Evolutionary conservation across 2,113 vertebrate species (phyloP).

Genomic region (Triplophysa dalaica): DNA sequence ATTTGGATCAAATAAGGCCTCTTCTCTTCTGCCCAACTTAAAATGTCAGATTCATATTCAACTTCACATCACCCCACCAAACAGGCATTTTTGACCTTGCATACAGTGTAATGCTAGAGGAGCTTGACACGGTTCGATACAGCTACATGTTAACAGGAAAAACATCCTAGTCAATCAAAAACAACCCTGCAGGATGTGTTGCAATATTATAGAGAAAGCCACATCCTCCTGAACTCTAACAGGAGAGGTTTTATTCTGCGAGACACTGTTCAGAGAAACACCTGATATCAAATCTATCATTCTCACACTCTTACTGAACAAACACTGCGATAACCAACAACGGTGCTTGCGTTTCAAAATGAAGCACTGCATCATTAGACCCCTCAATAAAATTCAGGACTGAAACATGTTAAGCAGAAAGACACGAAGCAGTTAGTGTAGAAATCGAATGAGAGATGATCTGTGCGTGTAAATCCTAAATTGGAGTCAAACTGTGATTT

Average conservation of each 20-base stretch:
- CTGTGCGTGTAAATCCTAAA: too few relatives aligned
- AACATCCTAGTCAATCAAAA: neutral
- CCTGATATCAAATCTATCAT: neutral
- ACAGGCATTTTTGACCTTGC: constrained; percentile 7
- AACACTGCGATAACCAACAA: neutral
- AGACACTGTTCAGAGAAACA: neutral
- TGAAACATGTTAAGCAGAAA: neutral
- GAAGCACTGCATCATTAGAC: neutral
- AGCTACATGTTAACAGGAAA: constrained; percentile 17
- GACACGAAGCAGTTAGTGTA: neutral
- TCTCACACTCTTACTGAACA: neutral
- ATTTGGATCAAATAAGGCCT: neutral
- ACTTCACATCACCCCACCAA: neutral
- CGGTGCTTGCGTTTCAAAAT: neutral
- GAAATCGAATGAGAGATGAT: neutral
- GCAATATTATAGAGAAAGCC: neutral
- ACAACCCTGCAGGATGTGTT: neutral
- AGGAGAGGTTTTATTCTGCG: neutral
- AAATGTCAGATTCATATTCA: constrained; percentile 6
- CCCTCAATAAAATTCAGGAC: constrained; percentile 4
- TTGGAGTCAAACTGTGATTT: neutral
- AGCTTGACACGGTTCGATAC: neutral
- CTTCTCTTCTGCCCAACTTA: neutral
- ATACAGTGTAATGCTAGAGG: constrained; percentile 41
- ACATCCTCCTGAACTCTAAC: neutral